Base-by-base conservation (phyloP, 2,888 invertebrate genomes). In the Drosophila mimica region DNA sequence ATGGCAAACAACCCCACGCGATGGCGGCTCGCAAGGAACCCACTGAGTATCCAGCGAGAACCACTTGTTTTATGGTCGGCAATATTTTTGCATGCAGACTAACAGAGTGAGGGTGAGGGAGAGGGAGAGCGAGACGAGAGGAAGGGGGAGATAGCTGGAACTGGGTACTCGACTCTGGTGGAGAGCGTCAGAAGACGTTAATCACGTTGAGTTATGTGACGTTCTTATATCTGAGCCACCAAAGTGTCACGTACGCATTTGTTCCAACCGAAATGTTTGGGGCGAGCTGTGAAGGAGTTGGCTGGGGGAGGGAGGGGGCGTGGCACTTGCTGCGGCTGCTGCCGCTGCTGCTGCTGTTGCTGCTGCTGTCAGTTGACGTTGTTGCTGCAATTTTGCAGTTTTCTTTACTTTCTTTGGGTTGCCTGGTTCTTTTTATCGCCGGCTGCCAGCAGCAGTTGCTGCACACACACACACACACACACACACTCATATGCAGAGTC, bases 201-300 rank as follows among this genome's bases (percentile, higher is more conserved):
- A 92, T 93, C 93, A 93, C 91, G 89, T 86, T 92, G 93, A 92
- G 91, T 92, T 92, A 93, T 92, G 92, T 92, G 93, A 92, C 92
- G 90, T 86, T 91, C 89, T 91, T 92, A 91, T 92, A 91, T 92
- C 89, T 83, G 82, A 84, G 81, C 89, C 91, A 89, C 87, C 91
- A 85, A 89, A 87, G 87, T 91, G 91, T 91, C 91, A 91, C 91
- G 91, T 88, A 89, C 90, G 84, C 90, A 90, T 91, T 91, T 91
- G 90, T 87, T 89, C 81, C 79, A 79, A 63, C 67, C 89, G 57
- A 76, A 81, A 76, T 72, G 69, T 51, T 67, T 59, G 34, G 63
- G 51, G 43, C 31, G 43, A 53, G 48, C 31, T 49, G 20, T 20
- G 31, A 30, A 40, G 54, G 61, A 40, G 60, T 54, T 58, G 73